Base-by-base conservation (phyloP, 2,888 invertebrate genomes). In the Athalia circularis region DNA sequence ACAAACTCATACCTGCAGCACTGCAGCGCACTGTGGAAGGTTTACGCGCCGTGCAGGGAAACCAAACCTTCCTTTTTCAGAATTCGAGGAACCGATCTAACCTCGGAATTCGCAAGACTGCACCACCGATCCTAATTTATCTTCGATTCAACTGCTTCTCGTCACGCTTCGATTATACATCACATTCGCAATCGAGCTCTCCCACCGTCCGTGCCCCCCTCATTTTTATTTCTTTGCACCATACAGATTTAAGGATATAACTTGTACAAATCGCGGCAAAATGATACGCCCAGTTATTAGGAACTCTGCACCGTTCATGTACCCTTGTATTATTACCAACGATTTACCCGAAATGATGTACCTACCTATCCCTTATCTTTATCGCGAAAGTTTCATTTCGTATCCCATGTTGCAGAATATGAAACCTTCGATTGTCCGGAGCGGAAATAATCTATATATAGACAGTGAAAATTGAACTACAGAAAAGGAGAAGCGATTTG, bases 151-250 rank as follows among this genome's bases (percentile, higher is more conserved):
- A 72, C 59, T 59, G 52, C 72, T 47, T 47, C 72, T 45, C 5
- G 54, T 70, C 70, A 70, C 70, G 70, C 50, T 70, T 45, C n/a
- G 29, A 57, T 45, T 70, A 9, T n/a, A 70, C 70, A 43, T 67
- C 67, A 7, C 54, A 54, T 54, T 54, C 11, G 9, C 50, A 47
- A 52, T 47, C 4, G 15, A 3, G 50, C 13, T 64, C 43, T 4
- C 43, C 64, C 6, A n/a, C n/a, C 45, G 15, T 45, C n/a, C 64
- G 11, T 11, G 50, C 15, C 6, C 9, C 47, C 50, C 7, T 68
- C 52, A 54, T 57, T 6, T 43, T 54, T 43, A 15, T 47, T 67
- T 7, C 15, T 45, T 48, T 67, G 5, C 48, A 29, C 8, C 67
- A 48, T 67, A 15, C 50, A 0, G n/a, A 15, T 50, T 15, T 67